Base-by-base conservation (phyloP, 2,888 invertebrate genomes). In the Andrena hattorfiana region DNA sequence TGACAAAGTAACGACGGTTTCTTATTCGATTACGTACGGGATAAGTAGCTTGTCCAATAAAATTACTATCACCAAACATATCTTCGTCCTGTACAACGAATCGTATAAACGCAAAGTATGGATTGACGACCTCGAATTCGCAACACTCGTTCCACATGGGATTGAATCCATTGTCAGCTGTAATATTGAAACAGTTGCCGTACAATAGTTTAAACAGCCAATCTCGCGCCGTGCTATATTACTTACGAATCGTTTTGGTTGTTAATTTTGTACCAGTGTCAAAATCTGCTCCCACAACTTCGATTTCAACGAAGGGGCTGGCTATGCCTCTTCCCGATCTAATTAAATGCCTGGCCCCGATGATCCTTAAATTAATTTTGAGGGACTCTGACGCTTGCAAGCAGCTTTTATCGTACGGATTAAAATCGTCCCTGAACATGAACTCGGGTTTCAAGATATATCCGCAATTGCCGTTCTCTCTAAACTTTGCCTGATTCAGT, bases 51-150 rank as follows among this genome's bases (percentile, higher is more conserved):
- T 99, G 99, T 0, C 99, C 99, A 82, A 99, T 97, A 94, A 99
- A 99, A 95, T 99, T 99, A 13, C 97, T 97, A 91, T 99, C 99
- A 0, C 99, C 99, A 94, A 99, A 99, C 95, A 99, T 98, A 93
- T 99, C 99, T 94, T 99, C 99, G 94, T 99, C 99, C 94, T 98
- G 97, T 0, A 99, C 97, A 56, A 97, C 95, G 94, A 99, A 99
- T 51, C 99, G 95, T 66, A 98, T 94, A 66, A 99, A 94, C 0
- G 99, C 98, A 91, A 98, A 95, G 72, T 97, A 95, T 0, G 98
- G 98, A 94, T 97, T 98, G 16, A 95, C 94, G 13, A 99, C 95
- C 54, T 96, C 96, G 93, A 99, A 98, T 90, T 97, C 97, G 94
- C 97, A 97, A 49, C 93, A 92, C 92, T 98, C 98, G 92, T 98